Percentiles rank a stretch among this genome's conserved stretches.
These are phyloP conservation scores for Pterostichus madidus DNA, from an alignment of 2,888 invertebrate species.

Conservation along the genomic window DNA sequence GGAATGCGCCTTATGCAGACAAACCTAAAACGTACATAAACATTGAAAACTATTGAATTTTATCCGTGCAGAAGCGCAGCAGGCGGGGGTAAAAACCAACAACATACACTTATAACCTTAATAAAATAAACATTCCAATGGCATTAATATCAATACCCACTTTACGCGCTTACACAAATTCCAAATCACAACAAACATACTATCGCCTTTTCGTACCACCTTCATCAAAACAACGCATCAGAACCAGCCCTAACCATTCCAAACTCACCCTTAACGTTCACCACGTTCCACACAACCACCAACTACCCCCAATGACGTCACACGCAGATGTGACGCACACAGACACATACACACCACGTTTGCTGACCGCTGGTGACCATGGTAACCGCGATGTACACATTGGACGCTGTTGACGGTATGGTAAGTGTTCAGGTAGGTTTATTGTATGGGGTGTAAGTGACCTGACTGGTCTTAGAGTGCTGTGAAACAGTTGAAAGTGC, in stretches of 20 bases:
- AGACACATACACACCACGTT: background rate
- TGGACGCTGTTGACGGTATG: conserved; percentile 30
- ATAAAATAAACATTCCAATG: no score
- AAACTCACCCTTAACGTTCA: background rate
- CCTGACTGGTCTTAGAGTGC: background rate
- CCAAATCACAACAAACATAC: no score
- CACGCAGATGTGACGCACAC: conserved; percentile 5
- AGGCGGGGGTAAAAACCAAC: no score
- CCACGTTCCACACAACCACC: background rate
- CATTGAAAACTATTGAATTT: no score
- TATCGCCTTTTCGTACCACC: background rate
- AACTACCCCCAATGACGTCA: conserved; percentile 31
- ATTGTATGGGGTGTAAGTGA: background rate
- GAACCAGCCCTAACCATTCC: background rate
- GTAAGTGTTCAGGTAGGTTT: conserved; percentile 26
- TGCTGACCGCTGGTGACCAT: conserved; percentile 50
- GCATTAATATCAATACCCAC: no score
- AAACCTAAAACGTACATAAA: no score
- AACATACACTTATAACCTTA: no score
- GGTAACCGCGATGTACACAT: conserved; percentile 65
- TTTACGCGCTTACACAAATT: no score
- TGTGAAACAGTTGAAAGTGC: conserved; percentile 4
- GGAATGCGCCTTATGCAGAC: no score
- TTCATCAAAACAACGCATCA: background rate
- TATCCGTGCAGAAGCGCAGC: no score